phyloP scores from a whole-genome alignment of 2,797 vertebrate species.

The Acestrorhynchus altus region DNA sequence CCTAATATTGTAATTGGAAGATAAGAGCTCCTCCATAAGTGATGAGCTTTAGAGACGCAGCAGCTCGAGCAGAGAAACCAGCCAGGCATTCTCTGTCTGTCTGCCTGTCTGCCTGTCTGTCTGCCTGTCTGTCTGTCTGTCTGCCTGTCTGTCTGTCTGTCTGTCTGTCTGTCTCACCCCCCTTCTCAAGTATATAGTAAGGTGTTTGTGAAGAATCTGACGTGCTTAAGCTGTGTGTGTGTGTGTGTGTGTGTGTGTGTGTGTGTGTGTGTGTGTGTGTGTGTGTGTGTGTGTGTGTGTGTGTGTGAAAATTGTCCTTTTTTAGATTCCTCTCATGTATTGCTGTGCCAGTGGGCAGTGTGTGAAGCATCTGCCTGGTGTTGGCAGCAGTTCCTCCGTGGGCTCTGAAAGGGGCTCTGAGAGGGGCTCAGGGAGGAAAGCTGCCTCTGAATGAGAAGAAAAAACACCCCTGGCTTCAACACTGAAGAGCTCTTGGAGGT shows the following conservation, averaged over 20 bases:
- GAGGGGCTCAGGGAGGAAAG: too few relatives aligned
- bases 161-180: too few relatives aligned
- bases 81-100: constrained; percentile 27
- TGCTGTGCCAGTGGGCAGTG: constrained; percentile 12
- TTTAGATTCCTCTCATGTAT: constrained; percentile 24
- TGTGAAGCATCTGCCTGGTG: constrained; percentile 30
- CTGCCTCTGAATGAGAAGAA: too few relatives aligned
- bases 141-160: too few relatives aligned
- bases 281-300: neutral
- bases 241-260: too few relatives aligned
- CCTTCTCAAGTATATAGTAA: too few relatives aligned
- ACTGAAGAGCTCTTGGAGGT: too few relatives aligned
- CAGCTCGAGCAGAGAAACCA: constrained; percentile 31
- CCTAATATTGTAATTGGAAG: constrained; percentile 46
- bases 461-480: too few relatives aligned
- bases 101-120: neutral
- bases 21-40: constrained; percentile 42
- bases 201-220: too few relatives aligned
- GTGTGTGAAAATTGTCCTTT: neutral
- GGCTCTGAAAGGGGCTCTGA: neutral
- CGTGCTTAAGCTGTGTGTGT: too few relatives aligned
- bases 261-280: constrained; percentile 3
- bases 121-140: neutral
- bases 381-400: constrained; percentile 11
- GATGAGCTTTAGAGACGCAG: constrained; percentile 25